Evolutionary conservation across 2,888 invertebrate species (phyloP), one percentile per base, ranked within the genome.

Genomic region (Parnassius smintheus): DNA sequence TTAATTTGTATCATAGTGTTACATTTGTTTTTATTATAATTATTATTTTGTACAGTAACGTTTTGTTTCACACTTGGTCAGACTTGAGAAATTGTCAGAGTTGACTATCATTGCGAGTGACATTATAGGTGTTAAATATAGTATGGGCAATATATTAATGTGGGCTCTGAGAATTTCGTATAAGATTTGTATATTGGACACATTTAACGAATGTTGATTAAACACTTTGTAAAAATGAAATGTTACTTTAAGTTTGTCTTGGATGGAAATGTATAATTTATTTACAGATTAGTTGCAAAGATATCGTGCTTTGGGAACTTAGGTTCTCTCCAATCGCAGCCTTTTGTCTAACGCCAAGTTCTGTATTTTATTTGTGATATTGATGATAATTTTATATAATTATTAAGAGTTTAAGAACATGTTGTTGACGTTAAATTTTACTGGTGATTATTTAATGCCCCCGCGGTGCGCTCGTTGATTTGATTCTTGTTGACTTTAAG

Each of bases 301-400:
- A 49, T n/a, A 49, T 49, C 13, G 49, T 49, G 13, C 18, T 49
- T 13, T 49, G 18, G 18, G 49, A 9, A n/a, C 11, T 7, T 22
- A 22, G 44, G 42, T 52, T 2, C 46, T 41, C 42, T 44, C 41
- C 49, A 41, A 22, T 44, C 52, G 59, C n/a, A 58, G 69, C 41
- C 51, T 42, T 25, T n/a, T 56, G 56, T 61, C 56, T 62, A 57
- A 67, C 72, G 75, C 75, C 75, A 74, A 75, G 77, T 80, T 81
- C 77, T 78, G 82, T 85, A 82, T 88, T 86, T 88, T 78, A 81
- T 90, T 90, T 90, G 90, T 90, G 91, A 90, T 90, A 91, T 88
- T 86, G 84, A 85, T 82, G 81, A 85, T 88, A 86, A 87, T 88
- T 89, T 89, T 89, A 83, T 87, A 81, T 84, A 81, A 83, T 76